These are phyloP conservation scores for Onchidella celtica DNA, from an alignment of 2,888 invertebrate genomes.

Conservation along the genomic window DNA sequence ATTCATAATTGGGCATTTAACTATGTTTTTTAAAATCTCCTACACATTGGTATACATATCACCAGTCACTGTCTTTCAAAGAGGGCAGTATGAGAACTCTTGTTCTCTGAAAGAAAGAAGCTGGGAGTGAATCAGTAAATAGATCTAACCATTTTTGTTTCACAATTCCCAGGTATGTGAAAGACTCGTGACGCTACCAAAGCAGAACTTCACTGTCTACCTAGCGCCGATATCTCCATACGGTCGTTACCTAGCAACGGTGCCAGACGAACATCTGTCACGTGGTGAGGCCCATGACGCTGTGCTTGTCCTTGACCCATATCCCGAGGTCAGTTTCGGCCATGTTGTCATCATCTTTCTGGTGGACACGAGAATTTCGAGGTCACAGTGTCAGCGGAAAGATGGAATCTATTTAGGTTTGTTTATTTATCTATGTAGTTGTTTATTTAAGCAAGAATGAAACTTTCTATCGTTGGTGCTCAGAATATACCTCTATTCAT, in stretches of 20 bases:
- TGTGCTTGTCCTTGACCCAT: conserved; percentile 81
- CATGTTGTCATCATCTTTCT: conserved; percentile 82
- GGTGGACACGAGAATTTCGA: conserved; percentile 76
- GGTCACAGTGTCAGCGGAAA: conserved; percentile 71
- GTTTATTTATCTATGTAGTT: conserved; percentile 54
- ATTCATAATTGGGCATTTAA: no score
- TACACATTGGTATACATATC: no score
- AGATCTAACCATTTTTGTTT: no score
- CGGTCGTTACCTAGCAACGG: conserved; percentile 70
- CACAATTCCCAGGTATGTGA: conserved; percentile 67
- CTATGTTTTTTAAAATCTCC: no score
- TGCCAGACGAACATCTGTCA: conserved; percentile 79
- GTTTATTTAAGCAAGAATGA: no score
- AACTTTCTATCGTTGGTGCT: no score
- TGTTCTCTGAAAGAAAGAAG: no score
- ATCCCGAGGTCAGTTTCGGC: conserved; percentile 81
- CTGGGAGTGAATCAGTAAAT: no score
- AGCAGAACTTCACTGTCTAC: conserved; percentile 71
- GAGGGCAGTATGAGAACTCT: no score
- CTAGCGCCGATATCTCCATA: conserved; percentile 69
- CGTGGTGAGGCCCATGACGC: conserved; percentile 78
- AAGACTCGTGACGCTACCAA: conserved; percentile 60
- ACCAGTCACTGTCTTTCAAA: no score
- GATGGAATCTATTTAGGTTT: conserved; percentile 80
- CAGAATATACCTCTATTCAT: no score